Evolutionary conservation across 2,797 vertebrate genomes (phyloP), one percentile per base, ranked within the genome.

Genomic region (Acanthurus tractus): DNA sequence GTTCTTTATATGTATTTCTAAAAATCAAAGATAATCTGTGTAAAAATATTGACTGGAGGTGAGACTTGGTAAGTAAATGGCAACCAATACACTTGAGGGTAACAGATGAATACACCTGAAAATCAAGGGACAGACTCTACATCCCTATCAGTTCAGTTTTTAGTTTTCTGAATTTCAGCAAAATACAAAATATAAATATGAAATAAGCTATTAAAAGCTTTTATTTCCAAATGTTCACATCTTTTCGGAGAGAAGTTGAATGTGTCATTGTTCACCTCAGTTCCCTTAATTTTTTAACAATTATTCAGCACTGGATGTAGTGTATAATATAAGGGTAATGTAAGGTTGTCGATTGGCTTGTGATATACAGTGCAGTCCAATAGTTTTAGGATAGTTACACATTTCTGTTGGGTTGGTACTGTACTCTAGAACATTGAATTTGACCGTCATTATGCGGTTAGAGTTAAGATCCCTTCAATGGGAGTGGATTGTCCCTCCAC

Each of bases 401-500:
- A 20, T 34, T 61, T 23, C 13, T 15, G 12, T 61, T 23, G 20
- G 14, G 40, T 14, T 59, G 8, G 38, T 14, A 34, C 25, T 63
- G 45, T 34, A 8, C 45, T 14, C 5, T 17, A 46, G 9, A 12
- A 25, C 53, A 54, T 4, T 55, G 58, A 1, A 20, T 40, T 20
- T 56, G 17, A 18, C 18, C 6, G 45, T 5, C 42, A 44, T 25
- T 25, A 2, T 25, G 25, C 25, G 25, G 25, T 25, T 25, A 25
- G 25, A 25, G 25, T 25, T 25, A 25, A 25, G 25, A 3, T 25
- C 25, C 25, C 25, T 8, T 36, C 8, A 20, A 57, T 20, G 23
- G 5, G 7, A 8, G 8, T 40, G 4, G 3, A 4, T 48, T 87
- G 86, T 82, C 53, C 78, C 78, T 86, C 53, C 10, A 0, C 71